phyloP scores from a whole-genome alignment of 1,140 invertebrate genomes.

The Drosophila equinoxialis region DNA sequence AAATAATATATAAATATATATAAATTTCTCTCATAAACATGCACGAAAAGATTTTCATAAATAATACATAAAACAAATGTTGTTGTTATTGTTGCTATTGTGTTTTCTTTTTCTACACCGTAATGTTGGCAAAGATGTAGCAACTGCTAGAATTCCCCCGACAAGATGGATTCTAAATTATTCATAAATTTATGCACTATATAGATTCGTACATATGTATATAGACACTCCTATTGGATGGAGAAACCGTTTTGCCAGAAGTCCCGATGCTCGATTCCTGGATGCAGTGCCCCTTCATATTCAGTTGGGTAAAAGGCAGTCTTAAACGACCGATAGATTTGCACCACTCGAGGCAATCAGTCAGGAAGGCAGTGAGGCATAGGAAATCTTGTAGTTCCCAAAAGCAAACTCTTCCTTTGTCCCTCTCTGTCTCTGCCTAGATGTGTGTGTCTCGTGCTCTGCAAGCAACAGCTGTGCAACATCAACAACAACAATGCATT shows the following conservation, averaged over 20 bases:
- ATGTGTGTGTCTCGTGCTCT: slow-evolving; percentile 3
- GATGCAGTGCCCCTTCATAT: not conserved
- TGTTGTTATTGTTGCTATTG: not conserved
- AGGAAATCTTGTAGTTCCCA: slow-evolving; percentile 8
- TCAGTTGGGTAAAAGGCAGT: slow-evolving; percentile 14
- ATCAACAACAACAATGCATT: slow-evolving; percentile 41
- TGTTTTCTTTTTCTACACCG: not conserved
- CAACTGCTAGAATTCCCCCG: not conserved
- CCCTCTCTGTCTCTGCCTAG: not conserved
- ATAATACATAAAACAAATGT: slow-evolving; percentile 5
- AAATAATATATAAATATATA: slow-evolving; percentile 10
- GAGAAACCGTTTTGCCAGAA: slow-evolving; percentile 1
- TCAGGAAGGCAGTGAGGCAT: slow-evolving; percentile 6
- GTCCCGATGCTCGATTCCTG: not conserved
- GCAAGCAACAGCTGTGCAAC: slow-evolving; percentile 52
- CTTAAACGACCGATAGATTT: slow-evolving; percentile 28
- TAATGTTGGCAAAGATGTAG: not conserved
- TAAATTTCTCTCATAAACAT: slow-evolving; percentile 6
- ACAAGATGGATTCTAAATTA: slow-evolving; percentile 10
- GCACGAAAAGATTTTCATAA: slow-evolving; percentile 4
- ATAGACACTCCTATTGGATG: too few relatives aligned
- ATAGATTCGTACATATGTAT: not conserved
- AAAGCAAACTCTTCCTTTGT: not conserved
- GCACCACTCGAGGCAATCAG: slow-evolving; percentile 29
- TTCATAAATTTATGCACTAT: slow-evolving; percentile 10